Percentiles rank a stretch among this genome's conserved stretches.
Conservation (phyloP, 2,113 vertebrate genomes). For the Cryptotis parvus region DNA sequence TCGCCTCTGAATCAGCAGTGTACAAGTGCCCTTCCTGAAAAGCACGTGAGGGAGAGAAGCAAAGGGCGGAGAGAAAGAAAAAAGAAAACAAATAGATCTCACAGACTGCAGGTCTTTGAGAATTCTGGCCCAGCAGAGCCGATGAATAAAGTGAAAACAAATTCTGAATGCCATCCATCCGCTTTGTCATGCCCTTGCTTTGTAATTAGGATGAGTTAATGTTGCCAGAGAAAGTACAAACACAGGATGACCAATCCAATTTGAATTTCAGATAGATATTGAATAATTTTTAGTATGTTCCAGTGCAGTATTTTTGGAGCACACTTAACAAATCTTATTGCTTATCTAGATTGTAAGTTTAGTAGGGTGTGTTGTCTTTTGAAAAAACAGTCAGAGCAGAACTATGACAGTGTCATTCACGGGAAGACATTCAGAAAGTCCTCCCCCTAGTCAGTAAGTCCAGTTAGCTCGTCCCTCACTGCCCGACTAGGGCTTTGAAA, state of each 20-base stretch:
- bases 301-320: conserved; percentile 2
- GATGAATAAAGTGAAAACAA: neutral
- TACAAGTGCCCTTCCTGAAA: no score
- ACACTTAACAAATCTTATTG: neutral
- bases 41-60: no score
- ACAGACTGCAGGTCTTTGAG: neutral
- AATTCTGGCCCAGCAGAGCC: neutral
- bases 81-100: neutral
- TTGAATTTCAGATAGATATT: conserved; percentile 29
- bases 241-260: neutral
- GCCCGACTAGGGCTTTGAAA: neutral
- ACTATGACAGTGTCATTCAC: neutral
- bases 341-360: conserved; percentile 38
- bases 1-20: no score
- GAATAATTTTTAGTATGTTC: neutral
- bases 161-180: no score
- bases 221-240: neutral
- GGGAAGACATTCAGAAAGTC: neutral
- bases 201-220: neutral
- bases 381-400: no score
- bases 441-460: neutral
- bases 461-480: neutral
- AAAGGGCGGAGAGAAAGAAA: no score
- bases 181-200: neutral
- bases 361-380: neutral